These are phyloP conservation scores for Miltochrista miniata DNA, from an alignment of 2,888 invertebrate species.

Conservation along the genomic window DNA sequence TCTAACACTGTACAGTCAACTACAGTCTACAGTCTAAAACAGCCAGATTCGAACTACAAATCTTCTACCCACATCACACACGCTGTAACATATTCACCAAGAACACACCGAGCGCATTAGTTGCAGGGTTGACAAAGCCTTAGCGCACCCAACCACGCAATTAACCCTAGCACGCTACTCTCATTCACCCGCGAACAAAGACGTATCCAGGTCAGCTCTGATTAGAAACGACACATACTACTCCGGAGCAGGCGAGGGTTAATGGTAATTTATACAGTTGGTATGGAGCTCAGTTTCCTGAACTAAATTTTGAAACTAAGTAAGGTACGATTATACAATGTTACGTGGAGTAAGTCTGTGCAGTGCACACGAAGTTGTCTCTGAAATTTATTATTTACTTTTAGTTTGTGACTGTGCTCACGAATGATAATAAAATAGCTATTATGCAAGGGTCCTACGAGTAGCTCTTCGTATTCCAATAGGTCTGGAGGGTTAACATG, in stretches of 20 bases:
- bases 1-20: no score
- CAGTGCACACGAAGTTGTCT: no score
- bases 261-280: conserved; percentile 25
- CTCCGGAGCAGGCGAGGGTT: conserved; percentile 12
- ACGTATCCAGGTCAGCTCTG: conserved; percentile 60
- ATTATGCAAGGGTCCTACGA: no score
- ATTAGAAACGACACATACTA: conserved; percentile 52
- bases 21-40: no score
- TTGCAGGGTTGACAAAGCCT: conserved; percentile 38
- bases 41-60: no score
- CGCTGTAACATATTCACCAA: conserved; percentile 10
- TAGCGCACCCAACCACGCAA: conserved; percentile 50
- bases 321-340: not conserved
- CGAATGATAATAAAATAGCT: no score
- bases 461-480: no score
- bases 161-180: conserved; percentile 49
- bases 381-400: no score
- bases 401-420: no score
- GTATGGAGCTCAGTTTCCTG: conserved; percentile 1
- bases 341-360: no score
- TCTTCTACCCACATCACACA: not conserved
- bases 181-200: conserved; percentile 54
- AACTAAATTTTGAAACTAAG: not conserved
- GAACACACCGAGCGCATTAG: conserved; percentile 19
- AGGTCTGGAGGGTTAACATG: no score